A percentile compares a stretch with the other conserved stretches of the same genome.
These are phyloP conservation scores for Zoanthus sansibaricus DNA, from an alignment of 92 coral and sea anemone species.

Conservation along the genomic window DNA sequence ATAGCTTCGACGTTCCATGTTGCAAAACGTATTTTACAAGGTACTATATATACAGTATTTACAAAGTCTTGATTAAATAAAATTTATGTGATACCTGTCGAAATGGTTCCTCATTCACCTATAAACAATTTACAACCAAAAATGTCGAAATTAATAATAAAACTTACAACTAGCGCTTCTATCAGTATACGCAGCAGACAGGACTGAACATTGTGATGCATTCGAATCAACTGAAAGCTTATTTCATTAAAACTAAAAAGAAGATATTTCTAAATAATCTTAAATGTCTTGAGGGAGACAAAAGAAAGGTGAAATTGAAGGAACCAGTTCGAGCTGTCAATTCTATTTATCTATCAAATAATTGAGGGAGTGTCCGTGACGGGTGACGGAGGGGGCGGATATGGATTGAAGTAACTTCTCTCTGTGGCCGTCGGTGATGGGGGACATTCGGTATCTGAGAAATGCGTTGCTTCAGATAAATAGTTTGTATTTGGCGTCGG, in stretches of 20 bases:
- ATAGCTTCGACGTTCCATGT: constrained; percentile 15
- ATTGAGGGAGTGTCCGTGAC: constrained; percentile 99
- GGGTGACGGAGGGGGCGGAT: constrained; percentile 99
- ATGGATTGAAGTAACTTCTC: constrained; percentile 85
- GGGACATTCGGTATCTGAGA: constrained; percentile 93
- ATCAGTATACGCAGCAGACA: too few species aligned
- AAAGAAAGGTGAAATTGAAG: background rate
- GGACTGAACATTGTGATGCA: too few species aligned
- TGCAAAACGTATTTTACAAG: constrained; percentile 84
- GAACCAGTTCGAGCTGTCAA: constrained; percentile 38
- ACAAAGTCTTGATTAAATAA: constrained; percentile 75
- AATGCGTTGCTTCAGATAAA: constrained; percentile 91
- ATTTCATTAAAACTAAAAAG: too few species aligned
- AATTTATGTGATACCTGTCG: constrained; percentile 35
- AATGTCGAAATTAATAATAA: background rate
- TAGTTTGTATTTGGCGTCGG: constrained; percentile 99
- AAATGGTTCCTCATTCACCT: constrained; percentile 37
- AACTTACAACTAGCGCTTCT: background rate
- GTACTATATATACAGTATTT: constrained; percentile 79
- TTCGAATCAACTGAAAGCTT: too few species aligned
- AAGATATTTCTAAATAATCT: too few species aligned
- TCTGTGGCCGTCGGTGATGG: constrained; percentile 96
- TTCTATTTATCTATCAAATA: constrained; percentile 55
- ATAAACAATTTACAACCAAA: background rate
- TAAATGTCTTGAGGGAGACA: too few species aligned